Percentiles rank a stretch among this genome's conserved stretches.
Conservation (phyloP, 1,140 invertebrate species). For the Leptestheria dahalacensis region DNA sequence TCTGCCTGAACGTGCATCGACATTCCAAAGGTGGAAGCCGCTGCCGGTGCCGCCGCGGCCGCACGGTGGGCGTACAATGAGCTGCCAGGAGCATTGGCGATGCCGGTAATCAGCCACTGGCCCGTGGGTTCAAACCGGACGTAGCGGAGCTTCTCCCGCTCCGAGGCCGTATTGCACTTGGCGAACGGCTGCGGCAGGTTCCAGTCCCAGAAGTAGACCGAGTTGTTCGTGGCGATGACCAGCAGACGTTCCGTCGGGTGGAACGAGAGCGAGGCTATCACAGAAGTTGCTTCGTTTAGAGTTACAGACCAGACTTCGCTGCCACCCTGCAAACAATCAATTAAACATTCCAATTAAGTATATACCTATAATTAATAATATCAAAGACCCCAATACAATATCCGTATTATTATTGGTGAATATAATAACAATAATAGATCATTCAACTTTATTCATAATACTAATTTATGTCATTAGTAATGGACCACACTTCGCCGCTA, state of each 20-base stretch:
- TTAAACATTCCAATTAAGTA: too few species aligned
- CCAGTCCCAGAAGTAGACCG: conserved; percentile 84
- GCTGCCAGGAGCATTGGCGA: conserved; percentile 42
- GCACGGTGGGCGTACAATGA: neutral
- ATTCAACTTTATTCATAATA: conserved; percentile 9
- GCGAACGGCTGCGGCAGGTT: conserved; percentile 57
- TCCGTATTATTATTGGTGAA: neutral
- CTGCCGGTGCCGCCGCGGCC: conserved; percentile 14
- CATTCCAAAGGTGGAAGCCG: conserved; percentile 17
- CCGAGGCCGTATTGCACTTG: conserved; percentile 45
- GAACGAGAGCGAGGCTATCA: conserved; percentile 73
- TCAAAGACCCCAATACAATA: conserved; percentile 13
- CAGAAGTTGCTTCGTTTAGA: conserved; percentile 45
- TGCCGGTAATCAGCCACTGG: conserved; percentile 68
- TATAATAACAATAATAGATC: neutral
- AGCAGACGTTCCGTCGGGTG: conserved; percentile 66
- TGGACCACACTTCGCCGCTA: conserved; percentile 61
- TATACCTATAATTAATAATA: too few species aligned
- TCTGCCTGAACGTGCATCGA: neutral
- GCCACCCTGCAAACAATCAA: conserved; percentile 41
- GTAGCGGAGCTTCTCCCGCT: conserved; percentile 66
- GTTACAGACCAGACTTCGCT: conserved; percentile 54
- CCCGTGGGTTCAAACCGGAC: conserved; percentile 70
- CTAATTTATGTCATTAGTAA: conserved; percentile 5
- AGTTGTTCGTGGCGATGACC: conserved; percentile 70